These are phyloP conservation scores for Cephonodes hylas DNA, from an alignment of 2,888 invertebrate genomes.

Conservation along the genomic window DNA sequence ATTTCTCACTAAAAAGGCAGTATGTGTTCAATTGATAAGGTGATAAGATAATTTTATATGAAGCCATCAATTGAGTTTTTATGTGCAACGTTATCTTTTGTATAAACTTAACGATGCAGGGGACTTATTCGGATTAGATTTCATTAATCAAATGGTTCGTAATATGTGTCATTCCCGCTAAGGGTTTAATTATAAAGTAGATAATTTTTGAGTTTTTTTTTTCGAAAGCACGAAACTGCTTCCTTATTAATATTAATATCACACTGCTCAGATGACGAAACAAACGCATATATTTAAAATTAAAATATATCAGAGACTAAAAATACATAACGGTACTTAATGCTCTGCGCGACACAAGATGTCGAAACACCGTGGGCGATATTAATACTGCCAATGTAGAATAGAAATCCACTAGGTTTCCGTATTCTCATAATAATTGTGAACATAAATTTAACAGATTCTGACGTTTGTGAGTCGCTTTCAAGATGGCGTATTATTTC, in stretches of 20 bases:
- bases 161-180: not conserved
- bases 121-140: not conserved
- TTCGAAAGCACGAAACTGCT: not conserved
- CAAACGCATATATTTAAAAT: not conserved
- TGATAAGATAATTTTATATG: constrained; percentile 35
- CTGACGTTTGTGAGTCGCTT: constrained; percentile 57
- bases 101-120: not conserved
- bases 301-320: not conserved
- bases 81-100: constrained; percentile 8
- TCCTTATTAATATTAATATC: not conserved
- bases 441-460: constrained; percentile 57
- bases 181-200: not conserved
- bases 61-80: constrained; percentile 25
- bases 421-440: constrained; percentile 50
- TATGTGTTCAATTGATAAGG: constrained; percentile 30
- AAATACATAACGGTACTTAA: constrained; percentile 25
- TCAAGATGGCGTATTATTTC: constrained; percentile 38
- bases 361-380: constrained; percentile 39
- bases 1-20: constrained; percentile 37
- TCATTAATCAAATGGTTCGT: not conserved
- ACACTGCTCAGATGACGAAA: not conserved
- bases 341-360: constrained; percentile 29
- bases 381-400: constrained; percentile 42
- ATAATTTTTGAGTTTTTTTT: not conserved
- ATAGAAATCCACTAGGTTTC: constrained; percentile 49